Base-by-base conservation (phyloP, 2,888 invertebrate species). In the Baronia brevicornis region DNA sequence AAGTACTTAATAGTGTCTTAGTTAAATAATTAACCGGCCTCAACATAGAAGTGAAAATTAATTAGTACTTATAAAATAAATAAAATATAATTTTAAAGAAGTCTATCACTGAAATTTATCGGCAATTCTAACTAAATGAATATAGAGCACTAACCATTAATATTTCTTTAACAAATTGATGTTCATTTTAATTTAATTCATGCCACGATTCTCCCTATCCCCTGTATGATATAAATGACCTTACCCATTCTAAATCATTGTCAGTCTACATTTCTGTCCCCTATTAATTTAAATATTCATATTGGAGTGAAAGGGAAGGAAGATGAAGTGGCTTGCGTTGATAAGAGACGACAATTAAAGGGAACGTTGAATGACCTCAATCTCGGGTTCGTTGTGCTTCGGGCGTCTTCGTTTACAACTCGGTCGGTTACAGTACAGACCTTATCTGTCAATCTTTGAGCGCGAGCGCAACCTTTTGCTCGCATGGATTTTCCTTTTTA, bases 341-440 rank as follows among this genome's bases (percentile, higher is more conserved):
- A 67, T 71, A 75, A 72, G 62, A 55, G 73, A 79, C 60, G 51
- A 65, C 64, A 63, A 67, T 68, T 65, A 69, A 62, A 63, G 54
- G 59, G 60, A 71, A 63, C 77, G 72, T 65, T 65, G 68, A 73
- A 72, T 72, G 77, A 78, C 71, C 69, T 71, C 60, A 55, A 51
- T 58, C 45, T 43, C 29, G 20, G 48, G 35, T 36, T 60, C 67
- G 74, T 61, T 38, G 46, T 49, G 58, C 64, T 63, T 67, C 75
- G 77, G 54, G 30, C 41, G 38, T 48, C 54, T 59, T 62, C 74
- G 75, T 53, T 49, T 41, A 39, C 40, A 51, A 50, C 77, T 70
- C 71, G 53, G 46, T 50, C 43, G 47, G 48, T 47, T n/a, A n/a
- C n/a, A n/a, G n/a, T n/a, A n/a, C n/a, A 52, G 59, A 44, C 51